A percentile compares a stretch with the other conserved stretches of the same genome.
Evolutionary conservation across 2,113 vertebrate species (phyloP).

Genomic region (Perca schrenkii): DNA sequence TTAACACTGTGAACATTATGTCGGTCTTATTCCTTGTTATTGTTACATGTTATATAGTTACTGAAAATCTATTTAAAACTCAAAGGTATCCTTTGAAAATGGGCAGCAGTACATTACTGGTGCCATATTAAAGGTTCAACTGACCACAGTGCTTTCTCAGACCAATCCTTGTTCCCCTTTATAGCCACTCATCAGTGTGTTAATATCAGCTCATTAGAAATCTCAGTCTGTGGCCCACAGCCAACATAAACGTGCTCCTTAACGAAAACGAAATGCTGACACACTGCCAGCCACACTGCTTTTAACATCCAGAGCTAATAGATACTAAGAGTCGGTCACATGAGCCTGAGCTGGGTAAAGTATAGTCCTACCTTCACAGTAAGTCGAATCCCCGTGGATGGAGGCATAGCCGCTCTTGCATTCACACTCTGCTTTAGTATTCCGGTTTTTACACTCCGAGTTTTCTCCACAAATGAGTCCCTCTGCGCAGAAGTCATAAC

Average conservation of each 20-base stretch:
- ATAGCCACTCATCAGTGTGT: slow-evolving; percentile 1
- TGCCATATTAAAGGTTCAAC: not conserved
- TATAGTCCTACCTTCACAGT: slow-evolving; percentile 92
- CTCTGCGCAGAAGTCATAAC: slow-evolving; percentile 95
- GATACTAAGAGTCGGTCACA: slow-evolving; percentile 2
- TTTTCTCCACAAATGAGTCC: slow-evolving; percentile 94
- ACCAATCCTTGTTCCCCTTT: not conserved
- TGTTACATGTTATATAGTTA: not conserved
- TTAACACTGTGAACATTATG: not conserved
- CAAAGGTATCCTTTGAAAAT: not conserved
- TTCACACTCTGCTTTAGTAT: slow-evolving; percentile 93
- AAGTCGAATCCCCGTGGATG: slow-evolving; percentile 90
- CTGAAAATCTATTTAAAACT: not conserved
- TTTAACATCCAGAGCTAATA: not conserved
- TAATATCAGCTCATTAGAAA: slow-evolving; percentile 12
- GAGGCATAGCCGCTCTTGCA: slow-evolving; percentile 92
- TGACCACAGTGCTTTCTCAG: not conserved
- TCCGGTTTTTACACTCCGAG: slow-evolving; percentile 93
- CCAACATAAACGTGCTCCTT: slow-evolving; percentile 5
- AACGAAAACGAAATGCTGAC: slow-evolving; percentile 6
- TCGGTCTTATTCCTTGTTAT: not conserved
- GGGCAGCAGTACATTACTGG: not conserved
- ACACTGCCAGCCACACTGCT: not conserved
- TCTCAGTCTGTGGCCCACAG: not conserved
- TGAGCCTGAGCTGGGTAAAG: slow-evolving; percentile 5